Evolutionary conservation across 2,113 vertebrate species (phyloP), one percentile per base, ranked within the genome.

Genomic region (Xiphophorus couchianus): DNA sequence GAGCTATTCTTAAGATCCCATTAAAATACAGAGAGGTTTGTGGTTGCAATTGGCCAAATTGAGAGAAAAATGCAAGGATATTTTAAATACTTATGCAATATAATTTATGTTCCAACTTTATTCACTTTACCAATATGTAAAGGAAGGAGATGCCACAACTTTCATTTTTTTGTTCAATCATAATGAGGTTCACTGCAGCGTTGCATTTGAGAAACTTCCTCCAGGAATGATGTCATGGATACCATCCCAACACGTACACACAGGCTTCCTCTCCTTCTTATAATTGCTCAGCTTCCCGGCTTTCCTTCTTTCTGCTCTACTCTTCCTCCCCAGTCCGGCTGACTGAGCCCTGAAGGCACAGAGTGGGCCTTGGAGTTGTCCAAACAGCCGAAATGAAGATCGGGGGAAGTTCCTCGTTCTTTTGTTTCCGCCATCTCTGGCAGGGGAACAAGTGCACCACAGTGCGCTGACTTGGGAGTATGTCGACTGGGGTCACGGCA

Each of bases 381-480:
- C 89, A 93, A 94, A 94, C 82, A 81, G 73, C 76, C 74, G 84
- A 69, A 92, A 88, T 89, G 88, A 85, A 91, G 93, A 91, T 94
- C 81, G 42, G 85, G 88, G 90, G 88, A 48, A 8, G 84, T 90
- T 86, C 91, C 82, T 87, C 62, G 81, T 79, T 89, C 91, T 83
- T 88, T 90, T 91, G 31, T 0, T 79, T 87, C 86, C 62, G 66
- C 76, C 84, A 3, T 0, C 79, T 89, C 15, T 0, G 81, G 83
- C 89, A 28, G 76, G 72, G 0, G 27, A 95, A 94, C 94, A 95
- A 96, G 92, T 90, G 93, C 90, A 83, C 89, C 91, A 91, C 91
- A 95, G 85, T 93, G 88, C 73, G 33, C 60, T 70, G 78, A 78
- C 71, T 77, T 69, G 74, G 67, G 77, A 78, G 83, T 3, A 80